A percentile compares a stretch with the other conserved stretches of the same genome.
phyloP scores from a whole-genome alignment of 2,797 vertebrate species.

The Pangasius djambal region DNA sequence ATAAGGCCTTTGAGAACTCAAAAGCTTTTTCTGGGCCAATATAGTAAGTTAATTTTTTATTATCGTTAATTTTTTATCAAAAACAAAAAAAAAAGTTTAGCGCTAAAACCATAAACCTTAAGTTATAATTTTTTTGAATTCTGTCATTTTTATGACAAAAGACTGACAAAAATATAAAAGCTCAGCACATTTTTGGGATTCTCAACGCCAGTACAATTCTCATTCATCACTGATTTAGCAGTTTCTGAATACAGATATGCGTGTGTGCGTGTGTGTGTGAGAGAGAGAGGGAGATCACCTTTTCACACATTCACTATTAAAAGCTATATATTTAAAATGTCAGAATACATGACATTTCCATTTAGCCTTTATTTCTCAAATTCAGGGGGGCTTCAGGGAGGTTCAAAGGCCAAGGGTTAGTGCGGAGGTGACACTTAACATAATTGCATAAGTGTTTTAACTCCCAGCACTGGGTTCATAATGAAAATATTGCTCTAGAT shows the following conservation, averaged over 20 bases:
- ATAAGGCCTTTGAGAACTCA: slow-evolving; percentile 67
- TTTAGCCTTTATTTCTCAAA: slow-evolving; percentile 83
- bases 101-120: neutral
- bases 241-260: slow-evolving; percentile 67
- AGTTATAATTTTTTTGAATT: neutral
- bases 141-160: neutral
- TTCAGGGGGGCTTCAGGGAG: slow-evolving; percentile 71
- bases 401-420: slow-evolving; percentile 81
- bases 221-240: neutral
- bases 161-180: neutral
- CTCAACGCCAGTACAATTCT: neutral
- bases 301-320: slow-evolving; percentile 77
- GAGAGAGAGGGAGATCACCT: slow-evolving; percentile 34
- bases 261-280: neutral
- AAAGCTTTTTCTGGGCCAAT: slow-evolving; percentile 57
- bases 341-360: slow-evolving; percentile 73
- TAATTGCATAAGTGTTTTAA: slow-evolving; percentile 85
- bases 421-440: slow-evolving; percentile 81
- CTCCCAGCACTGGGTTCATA: slow-evolving; percentile 75
- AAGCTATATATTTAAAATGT: slow-evolving; percentile 79
- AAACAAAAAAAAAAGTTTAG: neutral
- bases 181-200: neutral
- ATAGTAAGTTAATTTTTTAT: slow-evolving; percentile 35
- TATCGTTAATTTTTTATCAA: neutral
- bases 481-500: slow-evolving; percentile 58